phyloP scores from a whole-genome alignment of 2,113 vertebrate species.

The Rhinolophus sinicus region DNA sequence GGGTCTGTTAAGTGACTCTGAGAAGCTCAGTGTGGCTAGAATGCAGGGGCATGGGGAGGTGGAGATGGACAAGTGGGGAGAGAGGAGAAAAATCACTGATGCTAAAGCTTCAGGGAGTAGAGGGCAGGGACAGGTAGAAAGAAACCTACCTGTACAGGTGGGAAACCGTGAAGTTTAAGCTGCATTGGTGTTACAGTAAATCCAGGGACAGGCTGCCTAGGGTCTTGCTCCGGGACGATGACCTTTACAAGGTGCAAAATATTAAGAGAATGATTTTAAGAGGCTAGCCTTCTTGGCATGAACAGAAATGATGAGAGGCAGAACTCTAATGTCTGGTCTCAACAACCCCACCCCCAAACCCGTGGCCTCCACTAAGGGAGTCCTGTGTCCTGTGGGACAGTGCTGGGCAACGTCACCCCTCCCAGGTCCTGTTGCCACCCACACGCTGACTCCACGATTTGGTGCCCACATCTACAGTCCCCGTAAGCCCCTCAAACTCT shows the following conservation, averaged over 20 bases:
- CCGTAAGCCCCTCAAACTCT: neutral
- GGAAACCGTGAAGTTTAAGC: neutral
- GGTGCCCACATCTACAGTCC: neutral
- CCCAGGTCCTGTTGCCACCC: neutral
- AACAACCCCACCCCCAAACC: neutral
- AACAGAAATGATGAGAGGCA: neutral
- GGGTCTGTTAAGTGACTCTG: neutral
- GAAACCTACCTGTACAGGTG: neutral
- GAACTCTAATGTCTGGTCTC: neutral
- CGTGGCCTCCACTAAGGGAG: neutral
- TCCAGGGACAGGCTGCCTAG: neutral
- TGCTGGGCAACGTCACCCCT: neutral
- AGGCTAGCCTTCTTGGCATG: neutral
- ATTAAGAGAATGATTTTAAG: constrained; percentile 18
- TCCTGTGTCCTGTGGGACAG: neutral
- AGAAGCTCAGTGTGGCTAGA: neutral
- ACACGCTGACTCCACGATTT: neutral
- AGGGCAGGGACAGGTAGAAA: neutral
- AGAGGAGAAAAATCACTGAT: neutral
- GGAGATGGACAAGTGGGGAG: neutral
- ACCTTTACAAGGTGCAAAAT: neutral
- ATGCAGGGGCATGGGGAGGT: neutral
- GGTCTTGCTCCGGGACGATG: neutral
- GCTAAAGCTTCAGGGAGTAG: neutral
- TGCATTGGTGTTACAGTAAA: neutral